Evolutionary conservation across 1,140 invertebrate genomes (phyloP).

Genomic region (Liolophura sinensis): DNA sequence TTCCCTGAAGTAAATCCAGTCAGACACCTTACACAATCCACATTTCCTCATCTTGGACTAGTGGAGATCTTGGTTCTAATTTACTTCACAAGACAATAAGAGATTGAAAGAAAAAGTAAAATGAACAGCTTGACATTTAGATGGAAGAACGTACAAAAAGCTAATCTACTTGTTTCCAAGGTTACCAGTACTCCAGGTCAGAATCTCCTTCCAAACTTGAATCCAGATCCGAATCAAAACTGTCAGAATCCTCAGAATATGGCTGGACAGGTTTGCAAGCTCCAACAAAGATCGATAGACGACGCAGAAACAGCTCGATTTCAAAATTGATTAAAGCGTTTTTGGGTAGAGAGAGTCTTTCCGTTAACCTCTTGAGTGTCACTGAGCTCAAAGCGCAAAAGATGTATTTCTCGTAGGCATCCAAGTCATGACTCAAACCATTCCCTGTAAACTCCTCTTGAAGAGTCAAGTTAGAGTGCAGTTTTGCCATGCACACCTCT

Average conservation of each 20-base stretch:
- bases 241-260: slow-evolving; percentile 17
- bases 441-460: slow-evolving; percentile 24
- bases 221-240: neutral
- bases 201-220: slow-evolving; percentile 38
- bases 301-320: slow-evolving; percentile 38
- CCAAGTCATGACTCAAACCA: slow-evolving; percentile 21
- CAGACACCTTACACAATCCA: too few species aligned
- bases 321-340: slow-evolving; percentile 37
- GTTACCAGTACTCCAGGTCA: slow-evolving; percentile 45
- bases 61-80: too few species aligned
- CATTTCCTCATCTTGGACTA: too few species aligned
- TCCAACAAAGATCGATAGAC: slow-evolving; percentile 34
- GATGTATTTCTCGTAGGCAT: slow-evolving; percentile 44
- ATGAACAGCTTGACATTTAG: neutral
- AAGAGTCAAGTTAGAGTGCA: slow-evolving; percentile 29
- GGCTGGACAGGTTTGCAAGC: slow-evolving; percentile 25
- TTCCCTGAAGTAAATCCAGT: too few species aligned
- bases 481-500: slow-evolving; percentile 23
- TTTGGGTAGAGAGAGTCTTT: slow-evolving; percentile 30
- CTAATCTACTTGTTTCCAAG: neutral
- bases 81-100: too few species aligned
- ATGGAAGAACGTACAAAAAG: neutral
- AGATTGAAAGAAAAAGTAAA: too few species aligned
- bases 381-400: slow-evolving; percentile 36
- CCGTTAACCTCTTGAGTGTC: slow-evolving; percentile 30